A percentile compares a stretch with the other conserved stretches of the same genome.
Evolutionary conservation across 2,888 invertebrate species (phyloP).

Genomic region (Itoplectis maculator): DNA sequence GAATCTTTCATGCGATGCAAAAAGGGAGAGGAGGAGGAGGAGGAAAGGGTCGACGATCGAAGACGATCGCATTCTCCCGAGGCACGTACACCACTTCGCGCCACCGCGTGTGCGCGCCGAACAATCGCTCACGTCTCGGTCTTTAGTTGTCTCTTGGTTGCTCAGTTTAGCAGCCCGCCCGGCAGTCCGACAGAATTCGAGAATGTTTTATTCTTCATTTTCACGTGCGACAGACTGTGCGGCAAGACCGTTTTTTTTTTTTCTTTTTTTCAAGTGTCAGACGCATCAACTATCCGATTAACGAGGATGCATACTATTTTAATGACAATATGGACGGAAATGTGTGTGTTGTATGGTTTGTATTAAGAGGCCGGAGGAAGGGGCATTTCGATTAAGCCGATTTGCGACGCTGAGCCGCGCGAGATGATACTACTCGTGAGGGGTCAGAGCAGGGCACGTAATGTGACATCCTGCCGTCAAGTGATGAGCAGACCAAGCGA

Average conservation of each 20-base stretch:
- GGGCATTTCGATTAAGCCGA: slow-evolving; percentile 80
- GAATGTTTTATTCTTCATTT: too few species aligned
- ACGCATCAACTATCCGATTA: slow-evolving; percentile 10
- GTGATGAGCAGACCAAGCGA: slow-evolving; percentile 77
- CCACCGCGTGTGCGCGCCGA: slow-evolving; percentile 35
- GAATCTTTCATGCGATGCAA: slow-evolving; percentile 39
- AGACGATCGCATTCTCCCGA: slow-evolving; percentile 39
- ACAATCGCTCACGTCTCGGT: slow-evolving; percentile 28
- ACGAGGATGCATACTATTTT: slow-evolving; percentile 62
- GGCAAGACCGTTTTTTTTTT: slow-evolving; percentile 20
- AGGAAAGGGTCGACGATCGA: slow-evolving; percentile 50
- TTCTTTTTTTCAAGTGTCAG: slow-evolving; percentile 12
- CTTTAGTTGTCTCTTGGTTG: slow-evolving; percentile 14
- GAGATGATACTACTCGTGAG: slow-evolving; percentile 73
- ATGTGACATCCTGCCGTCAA: slow-evolving; percentile 82
- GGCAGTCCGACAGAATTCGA: too few species aligned
- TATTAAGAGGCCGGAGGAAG: too few species aligned
- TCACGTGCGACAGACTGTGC: too few species aligned
- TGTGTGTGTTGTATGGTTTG: slow-evolving; percentile 5
- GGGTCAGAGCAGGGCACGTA: slow-evolving; percentile 81
- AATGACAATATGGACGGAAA: slow-evolving; percentile 47
- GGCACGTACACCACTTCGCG: slow-evolving; percentile 60
- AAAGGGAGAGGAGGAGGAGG: slow-evolving; percentile 28
- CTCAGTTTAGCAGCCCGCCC: slow-evolving; percentile 38
- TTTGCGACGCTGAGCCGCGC: slow-evolving; percentile 72